Base-by-base conservation (phyloP, 2,797 vertebrate genomes). In the Rhinogobio ventralis region DNA sequence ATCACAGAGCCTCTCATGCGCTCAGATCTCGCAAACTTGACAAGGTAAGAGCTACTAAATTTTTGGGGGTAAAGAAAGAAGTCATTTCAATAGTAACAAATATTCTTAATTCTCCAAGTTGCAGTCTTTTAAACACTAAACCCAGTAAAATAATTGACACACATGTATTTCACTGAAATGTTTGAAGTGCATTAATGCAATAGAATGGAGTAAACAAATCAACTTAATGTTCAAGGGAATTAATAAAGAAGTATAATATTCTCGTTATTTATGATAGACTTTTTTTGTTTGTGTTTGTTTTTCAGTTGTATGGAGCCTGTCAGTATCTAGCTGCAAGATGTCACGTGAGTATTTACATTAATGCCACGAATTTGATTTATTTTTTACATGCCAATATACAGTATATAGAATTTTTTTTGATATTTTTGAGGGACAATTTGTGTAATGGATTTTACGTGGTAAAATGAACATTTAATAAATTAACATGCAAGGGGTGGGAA, bases 311-410 rank as follows among this genome's bases (percentile, higher is more conserved):
- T 88, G 97, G 97, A 90, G 97, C 98, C 0, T 99, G 98, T 93
- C 97, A 98, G 89, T 99, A 98, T 94, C 97, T 99, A 90, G 98
- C 98, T 92, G 98, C 98, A 89, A 96, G 97, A 92, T 99, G 98
- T 92, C 98, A 99, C 66, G 98, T 99, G 93, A 98, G 98, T 99
- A 90, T 87, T 42, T 74, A 10, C 11, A 55, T 33, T 69, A 9
- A 42, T 86, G 11, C 2, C 2, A n/a, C 20, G 2, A 5, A 23
- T 36, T 33, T 15, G 2, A 33, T 57, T n/a, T 55, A 1, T 36
- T 23, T 53, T 23, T n/a, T 8, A 20, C 30, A 55, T 36, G 0
- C n/a, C 39, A 30, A 23, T 62, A 14, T 62, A 62, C 39, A 33
- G 14, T 62, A 15, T 28, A 62, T 51, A 53, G 5, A 0, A 2